A percentile compares a stretch with the other conserved stretches of the same genome.
phyloP scores from a whole-genome alignment of 2,888 invertebrate species.

The Melipona bicolor region DNA sequence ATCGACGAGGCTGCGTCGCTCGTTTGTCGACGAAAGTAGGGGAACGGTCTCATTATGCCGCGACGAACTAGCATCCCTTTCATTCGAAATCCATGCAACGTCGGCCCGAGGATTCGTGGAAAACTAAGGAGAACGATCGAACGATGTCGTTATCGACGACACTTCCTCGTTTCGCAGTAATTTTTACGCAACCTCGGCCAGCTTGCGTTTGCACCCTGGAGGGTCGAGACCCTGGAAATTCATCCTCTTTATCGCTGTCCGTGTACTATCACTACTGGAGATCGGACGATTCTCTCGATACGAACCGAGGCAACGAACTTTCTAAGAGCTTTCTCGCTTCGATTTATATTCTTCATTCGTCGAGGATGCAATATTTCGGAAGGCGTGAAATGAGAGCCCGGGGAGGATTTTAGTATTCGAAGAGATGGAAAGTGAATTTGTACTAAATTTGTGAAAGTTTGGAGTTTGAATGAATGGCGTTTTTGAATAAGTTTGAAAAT shows the following conservation, averaged over 20 bases:
- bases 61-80: slow-evolving; percentile 11
- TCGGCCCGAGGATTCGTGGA: neutral
- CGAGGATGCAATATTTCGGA: neutral
- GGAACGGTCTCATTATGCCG: slow-evolving; percentile 27
- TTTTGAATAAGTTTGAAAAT: neutral
- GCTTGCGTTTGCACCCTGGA: neutral
- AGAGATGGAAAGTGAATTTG: neutral
- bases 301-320: neutral
- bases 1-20: slow-evolving; percentile 1
- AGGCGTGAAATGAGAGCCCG: too few relatives aligned
- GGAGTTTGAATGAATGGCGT: too few relatives aligned
- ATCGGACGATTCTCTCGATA: neutral
- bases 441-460: neutral
- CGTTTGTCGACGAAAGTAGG: neutral
- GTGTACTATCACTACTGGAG: neutral
- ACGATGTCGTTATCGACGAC: slow-evolving; percentile 1
- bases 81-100: neutral
- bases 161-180: neutral
- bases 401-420: neutral
- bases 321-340: neutral
- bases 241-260: neutral
- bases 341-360: neutral
- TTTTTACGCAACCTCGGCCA: neutral
- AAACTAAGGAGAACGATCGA: slow-evolving; percentile 2
- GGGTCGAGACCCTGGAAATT: neutral